phyloP scores from a whole-genome alignment of 2,797 vertebrate genomes.

The Momotus momota region DNA sequence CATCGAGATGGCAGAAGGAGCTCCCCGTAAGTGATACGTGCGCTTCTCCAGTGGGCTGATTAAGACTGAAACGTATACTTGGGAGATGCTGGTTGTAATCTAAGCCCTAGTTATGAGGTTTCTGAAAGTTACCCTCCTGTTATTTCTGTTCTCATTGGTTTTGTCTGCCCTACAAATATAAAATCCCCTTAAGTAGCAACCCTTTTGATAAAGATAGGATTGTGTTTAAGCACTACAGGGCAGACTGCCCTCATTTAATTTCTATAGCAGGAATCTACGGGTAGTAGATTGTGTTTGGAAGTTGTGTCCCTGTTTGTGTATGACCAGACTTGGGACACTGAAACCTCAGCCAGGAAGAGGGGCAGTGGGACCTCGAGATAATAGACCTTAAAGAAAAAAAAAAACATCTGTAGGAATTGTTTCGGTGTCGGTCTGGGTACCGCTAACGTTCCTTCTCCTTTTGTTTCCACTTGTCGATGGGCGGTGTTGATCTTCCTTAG shows the following conservation, averaged over 20 bases:
- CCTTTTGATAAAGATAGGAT: conserved; percentile 9
- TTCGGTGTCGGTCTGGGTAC: background rate
- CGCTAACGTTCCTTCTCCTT: background rate
- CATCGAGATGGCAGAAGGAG: conserved; percentile 98
- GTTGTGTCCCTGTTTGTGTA: background rate
- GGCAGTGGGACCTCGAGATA: background rate
- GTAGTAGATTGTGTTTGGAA: conserved; percentile 29
- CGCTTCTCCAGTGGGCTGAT: conserved; percentile 21
- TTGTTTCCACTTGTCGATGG: background rate
- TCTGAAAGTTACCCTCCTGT: conserved; percentile 18
- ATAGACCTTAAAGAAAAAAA: background rate
- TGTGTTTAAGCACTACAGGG: background rate
- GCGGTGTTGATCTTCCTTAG: background rate
- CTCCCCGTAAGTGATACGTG: conserved; percentile 89
- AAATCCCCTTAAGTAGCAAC: conserved; percentile 41
- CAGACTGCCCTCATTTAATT: background rate
- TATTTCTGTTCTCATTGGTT: conserved; percentile 46
- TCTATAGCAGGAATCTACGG: conserved; percentile 4
- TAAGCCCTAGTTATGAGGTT: conserved; percentile 18
- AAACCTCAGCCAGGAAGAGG: background rate
- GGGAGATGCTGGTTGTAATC: conserved; percentile 11
- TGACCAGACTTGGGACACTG: background rate
- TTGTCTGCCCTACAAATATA: conserved; percentile 44
- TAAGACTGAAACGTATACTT: conserved; percentile 2
- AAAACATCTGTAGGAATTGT: conserved; percentile 4